Conservation (phyloP, 2,888 invertebrate species). For the Dynastes tityus region DNA sequence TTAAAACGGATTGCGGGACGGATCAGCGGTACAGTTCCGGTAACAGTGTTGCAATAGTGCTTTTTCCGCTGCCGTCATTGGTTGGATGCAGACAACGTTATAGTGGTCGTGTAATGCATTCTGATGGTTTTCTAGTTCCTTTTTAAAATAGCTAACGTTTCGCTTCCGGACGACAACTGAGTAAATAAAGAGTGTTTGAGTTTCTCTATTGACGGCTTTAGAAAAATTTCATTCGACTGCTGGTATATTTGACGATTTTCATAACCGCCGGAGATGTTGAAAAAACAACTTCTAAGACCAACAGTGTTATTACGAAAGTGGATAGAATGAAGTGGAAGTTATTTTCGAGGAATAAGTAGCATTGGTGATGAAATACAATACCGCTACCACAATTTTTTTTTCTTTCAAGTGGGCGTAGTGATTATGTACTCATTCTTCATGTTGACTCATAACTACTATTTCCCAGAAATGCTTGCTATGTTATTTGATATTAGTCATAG, state of each 20-base stretch:
- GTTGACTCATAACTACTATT: not conserved
- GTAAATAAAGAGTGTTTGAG: not conserved
- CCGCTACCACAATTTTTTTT: not conserved
- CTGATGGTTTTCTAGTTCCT: not conserved
- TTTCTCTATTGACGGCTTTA: not conserved
- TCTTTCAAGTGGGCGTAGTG: not conserved
- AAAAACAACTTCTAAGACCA: not conserved
- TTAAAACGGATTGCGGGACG: not conserved
- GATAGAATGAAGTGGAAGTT: not conserved
- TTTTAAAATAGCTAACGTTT: conserved; percentile 1
- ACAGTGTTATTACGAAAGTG: not conserved
- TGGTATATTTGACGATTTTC: conserved; percentile 3
- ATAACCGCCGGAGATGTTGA: not conserved
- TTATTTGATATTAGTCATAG: not conserved
- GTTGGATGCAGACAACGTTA: not conserved
- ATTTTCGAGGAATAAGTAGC: not conserved
- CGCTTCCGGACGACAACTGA: not conserved
- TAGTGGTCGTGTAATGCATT: not conserved
- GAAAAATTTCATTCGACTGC: not conserved
- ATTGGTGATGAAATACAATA: not conserved
- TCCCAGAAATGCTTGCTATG: not conserved
- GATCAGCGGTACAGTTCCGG: not conserved
- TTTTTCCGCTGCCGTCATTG: not conserved
- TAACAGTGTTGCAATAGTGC: not conserved
- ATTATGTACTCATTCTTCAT: not conserved